Conservation (phyloP, 2,888 invertebrate genomes). For the Temnothorax rugatulus region DNA sequence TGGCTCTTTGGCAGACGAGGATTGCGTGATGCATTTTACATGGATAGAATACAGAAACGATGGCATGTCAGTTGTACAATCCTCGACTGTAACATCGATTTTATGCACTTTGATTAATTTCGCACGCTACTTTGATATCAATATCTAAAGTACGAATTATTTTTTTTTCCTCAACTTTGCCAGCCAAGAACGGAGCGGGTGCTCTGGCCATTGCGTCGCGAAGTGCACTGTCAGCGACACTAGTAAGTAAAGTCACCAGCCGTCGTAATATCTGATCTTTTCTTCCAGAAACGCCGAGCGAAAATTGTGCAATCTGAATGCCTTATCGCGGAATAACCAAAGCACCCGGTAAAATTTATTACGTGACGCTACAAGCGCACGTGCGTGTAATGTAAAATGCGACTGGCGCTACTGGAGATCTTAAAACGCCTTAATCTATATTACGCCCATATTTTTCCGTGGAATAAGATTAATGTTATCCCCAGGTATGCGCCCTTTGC, state of each 20-base stretch:
- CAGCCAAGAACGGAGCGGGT: neutral
- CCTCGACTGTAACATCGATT: neutral
- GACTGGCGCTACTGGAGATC: conserved; percentile 35
- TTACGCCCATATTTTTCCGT: conserved; percentile 49
- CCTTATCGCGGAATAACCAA: conserved; percentile 42
- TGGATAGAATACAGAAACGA: neutral
- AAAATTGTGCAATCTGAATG: conserved; percentile 31
- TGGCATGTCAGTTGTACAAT: neutral
- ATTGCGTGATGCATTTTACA: neutral
- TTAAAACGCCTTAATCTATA: conserved; percentile 53
- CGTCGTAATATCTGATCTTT: conserved; percentile 24
- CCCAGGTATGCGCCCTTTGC: conserved; percentile 6
- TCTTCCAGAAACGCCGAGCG: conserved; percentile 6
- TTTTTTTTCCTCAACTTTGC: neutral
- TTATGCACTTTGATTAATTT: neutral
- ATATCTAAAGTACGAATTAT: neutral
- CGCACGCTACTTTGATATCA: neutral
- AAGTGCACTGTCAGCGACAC: conserved; percentile 24
- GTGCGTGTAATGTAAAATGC: conserved; percentile 50
- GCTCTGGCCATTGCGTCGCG: neutral
- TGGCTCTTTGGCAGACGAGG: neutral
- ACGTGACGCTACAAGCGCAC: conserved; percentile 29
- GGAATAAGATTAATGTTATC: conserved; percentile 57
- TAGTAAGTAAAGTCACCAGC: conserved; percentile 4
- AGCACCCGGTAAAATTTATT: conserved; percentile 47